phyloP scores from a whole-genome alignment of 2,797 vertebrate species.

The Leuciscus waleckii region DNA sequence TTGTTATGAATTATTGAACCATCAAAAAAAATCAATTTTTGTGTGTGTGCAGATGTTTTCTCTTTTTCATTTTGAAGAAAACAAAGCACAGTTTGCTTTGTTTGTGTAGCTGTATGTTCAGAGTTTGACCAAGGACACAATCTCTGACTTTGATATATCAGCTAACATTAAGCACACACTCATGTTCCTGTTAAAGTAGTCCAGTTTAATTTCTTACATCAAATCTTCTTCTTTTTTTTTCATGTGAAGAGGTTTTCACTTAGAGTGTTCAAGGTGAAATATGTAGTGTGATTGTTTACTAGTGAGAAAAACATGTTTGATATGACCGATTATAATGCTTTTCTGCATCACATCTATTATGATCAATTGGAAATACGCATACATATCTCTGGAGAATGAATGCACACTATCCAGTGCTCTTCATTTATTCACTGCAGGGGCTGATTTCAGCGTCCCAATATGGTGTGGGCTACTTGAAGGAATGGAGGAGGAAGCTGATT shows the following conservation, averaged over 20 bases:
- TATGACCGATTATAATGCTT: not conserved
- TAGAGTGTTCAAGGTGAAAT: constrained; percentile 15
- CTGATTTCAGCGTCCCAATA: constrained; percentile 6
- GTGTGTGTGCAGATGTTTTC: not conserved
- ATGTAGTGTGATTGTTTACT: not conserved
- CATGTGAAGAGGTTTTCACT: not conserved
- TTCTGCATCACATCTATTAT: not conserved
- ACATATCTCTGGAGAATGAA: not conserved
- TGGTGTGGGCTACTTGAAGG: constrained; percentile 18
- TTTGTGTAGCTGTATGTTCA: constrained; percentile 5
- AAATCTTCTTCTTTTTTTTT: not conserved
- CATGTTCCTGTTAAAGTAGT: not conserved
- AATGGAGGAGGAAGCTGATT: constrained; percentile 16
- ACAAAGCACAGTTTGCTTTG: constrained; percentile 11
- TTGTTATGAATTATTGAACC: constrained; percentile 56
- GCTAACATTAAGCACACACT: constrained; percentile 12
- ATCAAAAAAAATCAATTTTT: constrained; percentile 32
- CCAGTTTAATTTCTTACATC: not conserved
- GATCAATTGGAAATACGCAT: not conserved
- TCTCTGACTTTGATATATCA: constrained; percentile 14
- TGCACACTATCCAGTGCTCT: not conserved
- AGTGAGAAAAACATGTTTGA: not conserved
- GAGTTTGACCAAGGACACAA: constrained; percentile 15
- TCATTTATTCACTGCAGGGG: not conserved
- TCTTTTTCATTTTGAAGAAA: constrained; percentile 33